Evolutionary conservation across 1,140 invertebrate species (phyloP), one percentile per base, ranked within the genome.

Genomic region (Maconellicoccus hirsutus): DNA sequence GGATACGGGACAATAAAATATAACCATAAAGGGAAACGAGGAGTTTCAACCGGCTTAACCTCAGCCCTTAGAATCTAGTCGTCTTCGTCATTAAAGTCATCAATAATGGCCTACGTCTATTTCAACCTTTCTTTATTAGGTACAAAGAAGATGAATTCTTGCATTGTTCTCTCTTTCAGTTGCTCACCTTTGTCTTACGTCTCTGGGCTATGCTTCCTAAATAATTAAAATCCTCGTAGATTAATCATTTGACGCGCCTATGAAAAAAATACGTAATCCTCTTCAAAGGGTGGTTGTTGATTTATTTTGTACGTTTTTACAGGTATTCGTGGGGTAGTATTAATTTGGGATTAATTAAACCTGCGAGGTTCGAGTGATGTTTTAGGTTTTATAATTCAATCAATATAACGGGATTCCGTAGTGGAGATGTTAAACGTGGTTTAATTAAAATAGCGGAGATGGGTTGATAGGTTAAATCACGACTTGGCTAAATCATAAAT

Each of bases 91-190:
- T 66, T 66, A 66, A 66, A 66, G 22, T 66, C 61, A 66, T 66
- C 61, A 66, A 66, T 66, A 66, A 66, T 66, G 61, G 61, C 19
- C 61, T 66, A 25, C 61, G 61, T 66, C 61, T 66, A 25, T 66
- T 66, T 66, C 61, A 26, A 66, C 61, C 61, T 66, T 25, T 66
- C 61, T 66, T 66, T 66, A 66, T 66, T 66, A 66, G 22, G 61
- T 66, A 66, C 61, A 66, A 66, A 66, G 61, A 66, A 66, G 61
- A 66, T 66, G 61, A 66, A 66, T 66, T 66, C 61, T 66, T 52
- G 16, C 61, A 66, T 66, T 66, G 61, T 66, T 23, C 61, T 25
- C 25, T 66, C 19, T 66, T 66, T 22, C 61, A 25, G 22, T 66
- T 66, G 10, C 25, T 66, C 61, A 66, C 61, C 61, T 66, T 66